A percentile compares a stretch with the other conserved stretches of the same genome.
Conservation (phyloP, 2,113 vertebrate species). For the Phodopus roborovskii region DNA sequence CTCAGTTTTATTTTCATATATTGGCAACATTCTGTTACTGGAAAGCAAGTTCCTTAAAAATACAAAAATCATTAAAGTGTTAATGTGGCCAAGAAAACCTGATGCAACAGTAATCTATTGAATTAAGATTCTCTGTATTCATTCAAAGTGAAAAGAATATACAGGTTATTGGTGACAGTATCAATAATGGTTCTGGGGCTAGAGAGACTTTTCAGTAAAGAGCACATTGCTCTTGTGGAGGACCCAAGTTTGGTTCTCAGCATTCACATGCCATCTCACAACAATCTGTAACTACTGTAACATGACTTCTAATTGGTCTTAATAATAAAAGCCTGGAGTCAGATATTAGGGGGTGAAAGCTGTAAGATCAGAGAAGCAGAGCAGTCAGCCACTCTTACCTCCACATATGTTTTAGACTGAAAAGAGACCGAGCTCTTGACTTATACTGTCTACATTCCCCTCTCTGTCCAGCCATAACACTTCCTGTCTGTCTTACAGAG, state of each 20-base stretch:
- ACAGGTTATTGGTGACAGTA: not conserved
- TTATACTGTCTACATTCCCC: no score
- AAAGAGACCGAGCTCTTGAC: no score
- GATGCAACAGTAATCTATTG: not conserved
- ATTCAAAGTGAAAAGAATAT: conserved; percentile 27
- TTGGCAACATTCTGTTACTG: not conserved
- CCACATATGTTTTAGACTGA: no score
- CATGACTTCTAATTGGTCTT: no score
- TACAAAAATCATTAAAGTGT: not conserved
- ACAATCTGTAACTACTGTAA: not conserved
- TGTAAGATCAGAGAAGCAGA: no score
- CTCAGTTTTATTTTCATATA: not conserved
- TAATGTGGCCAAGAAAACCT: conserved; percentile 40
- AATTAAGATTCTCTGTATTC: conserved; percentile 10
- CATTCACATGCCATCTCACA: not conserved
- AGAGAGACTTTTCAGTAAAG: not conserved
- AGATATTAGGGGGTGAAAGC: no score
- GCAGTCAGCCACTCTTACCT: no score
- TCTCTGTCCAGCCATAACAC: no score
- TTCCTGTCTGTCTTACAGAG: no score
- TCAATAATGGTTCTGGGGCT: not conserved
- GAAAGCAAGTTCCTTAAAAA: conserved; percentile 26
- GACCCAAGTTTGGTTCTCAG: not conserved
- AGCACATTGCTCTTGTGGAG: not conserved
- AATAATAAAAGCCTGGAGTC: no score